These are phyloP conservation scores for Catagonus wagneri DNA, from an alignment of 2,113 vertebrate species.

Conservation along the genomic window DNA sequence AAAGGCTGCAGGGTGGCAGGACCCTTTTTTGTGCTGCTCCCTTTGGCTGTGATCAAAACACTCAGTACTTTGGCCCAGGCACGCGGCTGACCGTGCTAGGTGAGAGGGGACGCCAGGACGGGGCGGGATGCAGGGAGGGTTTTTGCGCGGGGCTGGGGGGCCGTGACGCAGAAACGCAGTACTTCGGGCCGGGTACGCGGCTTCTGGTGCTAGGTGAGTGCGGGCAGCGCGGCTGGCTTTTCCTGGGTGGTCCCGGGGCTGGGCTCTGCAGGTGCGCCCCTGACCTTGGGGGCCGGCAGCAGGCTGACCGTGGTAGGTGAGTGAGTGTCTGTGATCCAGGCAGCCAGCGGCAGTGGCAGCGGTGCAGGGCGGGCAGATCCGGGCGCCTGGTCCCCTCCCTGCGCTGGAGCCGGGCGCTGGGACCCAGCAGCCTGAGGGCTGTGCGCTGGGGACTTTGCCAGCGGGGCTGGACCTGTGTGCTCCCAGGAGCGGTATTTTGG, in stretches of 20 bases:
- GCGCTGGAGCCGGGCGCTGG: too few relatives aligned
- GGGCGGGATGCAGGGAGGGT: accelerated
- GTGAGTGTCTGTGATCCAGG: too few relatives aligned
- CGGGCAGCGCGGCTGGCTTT: neutral
- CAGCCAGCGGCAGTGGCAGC: too few relatives aligned
- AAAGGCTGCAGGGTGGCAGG: neutral
- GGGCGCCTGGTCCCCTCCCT: too few relatives aligned
- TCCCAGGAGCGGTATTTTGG: too few relatives aligned
- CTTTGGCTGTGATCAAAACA: constrained; percentile 49
- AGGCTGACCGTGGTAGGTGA: too few relatives aligned
- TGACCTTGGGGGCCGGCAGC: too few relatives aligned
- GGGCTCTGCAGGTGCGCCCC: too few relatives aligned
- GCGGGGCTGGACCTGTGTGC: too few relatives aligned
- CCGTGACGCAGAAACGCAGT: neutral
- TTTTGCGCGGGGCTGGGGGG: neutral
- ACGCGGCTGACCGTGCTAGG: constrained; percentile 72
- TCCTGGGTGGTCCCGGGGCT: accelerated
- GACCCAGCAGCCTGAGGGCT: too few relatives aligned
- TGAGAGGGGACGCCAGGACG: neutral
- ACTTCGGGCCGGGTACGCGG: constrained; percentile 65
- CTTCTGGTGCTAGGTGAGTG: constrained; percentile 76
- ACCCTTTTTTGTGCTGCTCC: neutral
- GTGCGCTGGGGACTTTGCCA: too few relatives aligned
- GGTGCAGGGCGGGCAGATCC: too few relatives aligned
- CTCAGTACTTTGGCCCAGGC: constrained; percentile 66